phyloP scores from a whole-genome alignment of 2,113 vertebrate genomes.

The Ctenodactylus gundi region DNA sequence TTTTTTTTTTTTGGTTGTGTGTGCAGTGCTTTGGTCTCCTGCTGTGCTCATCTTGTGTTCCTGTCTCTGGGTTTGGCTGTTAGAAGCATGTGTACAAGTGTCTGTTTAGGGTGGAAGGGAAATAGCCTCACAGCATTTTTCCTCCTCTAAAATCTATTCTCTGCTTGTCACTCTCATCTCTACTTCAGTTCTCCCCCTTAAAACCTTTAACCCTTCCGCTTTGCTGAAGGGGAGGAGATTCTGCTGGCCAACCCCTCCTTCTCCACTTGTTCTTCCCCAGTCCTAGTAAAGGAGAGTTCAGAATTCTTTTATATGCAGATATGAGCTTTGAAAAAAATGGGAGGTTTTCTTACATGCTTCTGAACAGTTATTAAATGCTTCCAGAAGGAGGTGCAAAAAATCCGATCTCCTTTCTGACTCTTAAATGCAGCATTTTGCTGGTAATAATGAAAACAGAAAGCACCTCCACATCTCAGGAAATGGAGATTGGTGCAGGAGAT shows the following conservation, averaged over 20 bases:
- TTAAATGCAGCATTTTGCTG: slow-evolving; percentile 77
- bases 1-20: slow-evolving; percentile 63
- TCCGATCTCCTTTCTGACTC: slow-evolving; percentile 72
- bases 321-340: background rate
- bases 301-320: background rate
- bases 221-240: background rate
- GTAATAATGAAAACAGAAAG: slow-evolving; percentile 67
- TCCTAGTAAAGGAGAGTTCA: background rate
- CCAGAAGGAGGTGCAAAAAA: slow-evolving; percentile 54
- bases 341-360: slow-evolving; percentile 39
- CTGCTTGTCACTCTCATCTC: slow-evolving; percentile 29
- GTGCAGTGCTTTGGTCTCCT: slow-evolving; percentile 73
- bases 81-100: slow-evolving; percentile 49
- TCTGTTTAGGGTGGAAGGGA: slow-evolving; percentile 59
- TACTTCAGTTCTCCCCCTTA: background rate
- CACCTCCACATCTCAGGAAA: slow-evolving; percentile 41
- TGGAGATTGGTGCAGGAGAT: slow-evolving; percentile 62
- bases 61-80: slow-evolving; percentile 62
- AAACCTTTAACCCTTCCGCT: slow-evolving; percentile 38
- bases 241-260: background rate
- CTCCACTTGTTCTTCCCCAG: background rate
- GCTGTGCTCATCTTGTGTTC: slow-evolving; percentile 70
- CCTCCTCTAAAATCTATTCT: slow-evolving; percentile 42
- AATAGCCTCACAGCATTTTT: slow-evolving; percentile 40
- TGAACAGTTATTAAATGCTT: slow-evolving; percentile 61